Evolutionary conservation across 2,113 vertebrate species (phyloP).

Genomic region (Rhegmatorhina hoffmannsi): DNA sequence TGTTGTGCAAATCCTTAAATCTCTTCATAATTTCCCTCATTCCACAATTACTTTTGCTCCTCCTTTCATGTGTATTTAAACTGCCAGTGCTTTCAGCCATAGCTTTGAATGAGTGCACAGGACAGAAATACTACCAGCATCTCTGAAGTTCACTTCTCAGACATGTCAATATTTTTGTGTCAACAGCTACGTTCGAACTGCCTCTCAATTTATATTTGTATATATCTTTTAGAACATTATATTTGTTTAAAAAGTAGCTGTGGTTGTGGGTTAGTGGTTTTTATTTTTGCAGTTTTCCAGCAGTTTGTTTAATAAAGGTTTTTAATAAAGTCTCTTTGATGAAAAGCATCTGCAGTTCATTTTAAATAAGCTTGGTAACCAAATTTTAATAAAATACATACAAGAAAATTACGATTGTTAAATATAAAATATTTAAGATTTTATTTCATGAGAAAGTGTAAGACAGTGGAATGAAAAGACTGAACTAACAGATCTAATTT

Average conservation of each 20-base stretch:
- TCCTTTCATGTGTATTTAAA: neutral
- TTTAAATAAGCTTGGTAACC: neutral
- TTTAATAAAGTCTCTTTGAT: neutral
- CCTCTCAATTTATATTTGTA: neutral
- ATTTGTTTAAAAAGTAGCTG: neutral
- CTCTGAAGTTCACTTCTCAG: neutral
- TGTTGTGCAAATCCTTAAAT: neutral
- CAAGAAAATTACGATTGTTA: neutral
- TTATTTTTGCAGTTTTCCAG: neutral
- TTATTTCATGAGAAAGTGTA: neutral
- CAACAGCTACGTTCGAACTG: neutral
- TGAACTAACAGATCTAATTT: neutral
- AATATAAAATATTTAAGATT: neutral
- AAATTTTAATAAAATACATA: neutral
- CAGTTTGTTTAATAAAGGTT: neutral
- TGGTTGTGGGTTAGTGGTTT: neutral
- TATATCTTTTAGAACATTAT: neutral
- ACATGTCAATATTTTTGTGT: neutral
- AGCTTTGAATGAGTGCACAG: neutral
- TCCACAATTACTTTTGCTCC: neutral
- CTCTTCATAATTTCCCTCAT: neutral
- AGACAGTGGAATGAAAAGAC: neutral
- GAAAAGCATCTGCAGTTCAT: neutral
- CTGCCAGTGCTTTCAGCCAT: neutral
- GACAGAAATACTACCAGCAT: neutral